Conservation (phyloP, 2,113 vertebrate species). For the Shinisaurus crocodilurus region DNA sequence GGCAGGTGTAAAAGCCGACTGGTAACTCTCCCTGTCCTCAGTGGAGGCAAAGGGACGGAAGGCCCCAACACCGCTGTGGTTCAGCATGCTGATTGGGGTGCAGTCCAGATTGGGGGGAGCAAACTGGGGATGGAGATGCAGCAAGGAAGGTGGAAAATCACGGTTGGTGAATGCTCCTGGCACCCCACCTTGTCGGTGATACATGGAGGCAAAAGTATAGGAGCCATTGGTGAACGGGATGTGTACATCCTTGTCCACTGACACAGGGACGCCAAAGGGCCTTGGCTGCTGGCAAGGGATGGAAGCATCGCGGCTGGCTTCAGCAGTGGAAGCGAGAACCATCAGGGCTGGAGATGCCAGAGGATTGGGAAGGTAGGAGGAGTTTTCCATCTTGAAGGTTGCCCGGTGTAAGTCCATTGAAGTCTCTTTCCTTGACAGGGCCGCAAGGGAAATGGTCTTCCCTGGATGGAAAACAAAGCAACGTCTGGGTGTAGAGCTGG, state of each 20-base stretch:
- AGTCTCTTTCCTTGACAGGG: conserved; percentile 77
- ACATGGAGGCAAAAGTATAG: conserved; percentile 99
- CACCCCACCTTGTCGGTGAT: conserved; percentile 96
- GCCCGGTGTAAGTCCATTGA: conserved; percentile 99
- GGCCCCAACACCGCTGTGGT: conserved; percentile 96
- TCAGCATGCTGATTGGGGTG: conserved; percentile 98
- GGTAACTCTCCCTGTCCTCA: conserved; percentile 97
- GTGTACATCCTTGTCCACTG: conserved; percentile 97
- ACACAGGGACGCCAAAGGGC: conserved; percentile 96
- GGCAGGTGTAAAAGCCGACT: conserved; percentile 98
- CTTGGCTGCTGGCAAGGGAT: conserved; percentile 97
- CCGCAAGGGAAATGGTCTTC: conserved; percentile 76
- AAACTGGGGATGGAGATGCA: conserved; percentile 98
- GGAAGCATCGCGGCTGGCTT: conserved; percentile 96
- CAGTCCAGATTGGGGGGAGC: conserved; percentile 98
- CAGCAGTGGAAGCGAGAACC: conserved; percentile 97
- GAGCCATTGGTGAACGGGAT: conserved; percentile 98
- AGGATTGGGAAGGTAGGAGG: conserved; percentile 97
- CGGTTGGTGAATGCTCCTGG: conserved; percentile 95
- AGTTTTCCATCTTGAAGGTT: conserved; percentile 99
- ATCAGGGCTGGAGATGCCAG: conserved; percentile 97
- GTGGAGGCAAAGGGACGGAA: conserved; percentile 97
- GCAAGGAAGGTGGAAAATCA: conserved; percentile 96
- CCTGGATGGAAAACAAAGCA: conserved; percentile 73
- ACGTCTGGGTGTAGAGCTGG: conserved; percentile 65